Percentiles rank a stretch among this genome's conserved stretches.
phyloP scores from a whole-genome alignment of 1,140 invertebrate genomes.

The Drosophila gunungcola region DNA sequence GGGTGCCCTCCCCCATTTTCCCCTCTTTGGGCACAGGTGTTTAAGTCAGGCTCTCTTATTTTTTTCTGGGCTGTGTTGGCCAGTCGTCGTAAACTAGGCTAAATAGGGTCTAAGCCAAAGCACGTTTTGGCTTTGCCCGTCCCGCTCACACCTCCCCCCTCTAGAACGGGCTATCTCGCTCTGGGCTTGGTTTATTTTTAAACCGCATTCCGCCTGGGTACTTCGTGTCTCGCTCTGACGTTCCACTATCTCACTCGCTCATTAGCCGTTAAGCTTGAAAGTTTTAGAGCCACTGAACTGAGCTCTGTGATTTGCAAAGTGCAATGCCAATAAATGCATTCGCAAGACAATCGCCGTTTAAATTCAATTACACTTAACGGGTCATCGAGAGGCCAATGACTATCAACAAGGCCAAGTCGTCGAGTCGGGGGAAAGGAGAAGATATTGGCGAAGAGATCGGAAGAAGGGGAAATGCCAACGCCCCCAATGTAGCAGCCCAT shows the following conservation, averaged over 20 bases:
- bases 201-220: conserved; percentile 73
- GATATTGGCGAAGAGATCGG: neutral
- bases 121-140: conserved; percentile 65
- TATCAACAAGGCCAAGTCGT: conserved; percentile 41
- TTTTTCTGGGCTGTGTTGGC: conserved; percentile 13
- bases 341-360: conserved; percentile 65
- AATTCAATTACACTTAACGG: conserved; percentile 77
- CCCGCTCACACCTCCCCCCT: neutral
- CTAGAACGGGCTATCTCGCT: conserved; percentile 10
- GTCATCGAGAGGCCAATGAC: conserved; percentile 52
- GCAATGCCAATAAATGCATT: conserved; percentile 52
- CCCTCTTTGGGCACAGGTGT: conserved; percentile 49
- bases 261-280: conserved; percentile 54
- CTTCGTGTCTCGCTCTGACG: conserved; percentile 41
- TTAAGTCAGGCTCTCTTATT: conserved; percentile 47
- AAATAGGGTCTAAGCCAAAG: conserved; percentile 80
- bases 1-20: conserved; percentile 5
- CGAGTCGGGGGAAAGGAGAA: conserved; percentile 11
- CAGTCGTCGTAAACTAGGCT: conserved; percentile 70
- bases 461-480: conserved; percentile 24
- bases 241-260: conserved; percentile 12
- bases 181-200: conserved; percentile 76
- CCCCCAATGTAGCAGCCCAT: conserved; percentile 22
- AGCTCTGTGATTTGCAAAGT: conserved; percentile 34
- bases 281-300: conserved; percentile 54